A percentile compares a stretch with the other conserved stretches of the same genome.
phyloP scores from a whole-genome alignment of 2,888 invertebrate species.

The Euphydryas editha region DNA sequence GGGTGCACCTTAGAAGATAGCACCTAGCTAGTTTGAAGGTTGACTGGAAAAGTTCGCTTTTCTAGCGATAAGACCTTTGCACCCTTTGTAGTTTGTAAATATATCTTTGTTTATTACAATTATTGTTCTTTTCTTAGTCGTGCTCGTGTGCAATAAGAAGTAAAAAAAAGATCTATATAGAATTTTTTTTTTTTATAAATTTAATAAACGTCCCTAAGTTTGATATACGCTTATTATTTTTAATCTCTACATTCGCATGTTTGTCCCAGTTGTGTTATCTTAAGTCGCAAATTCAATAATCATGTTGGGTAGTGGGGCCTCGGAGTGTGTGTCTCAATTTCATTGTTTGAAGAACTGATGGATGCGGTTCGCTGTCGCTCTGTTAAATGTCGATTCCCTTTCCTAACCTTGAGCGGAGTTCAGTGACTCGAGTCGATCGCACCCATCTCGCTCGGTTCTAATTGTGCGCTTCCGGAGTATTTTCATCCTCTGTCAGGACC shows the following conservation, averaged over 20 bases:
- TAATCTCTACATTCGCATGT: conserved; percentile 35
- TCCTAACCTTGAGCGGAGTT: conserved; percentile 73
- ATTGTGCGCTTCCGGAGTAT: conserved; percentile 72
- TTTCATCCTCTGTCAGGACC: conserved; percentile 64
- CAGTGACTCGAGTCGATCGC: conserved; percentile 63
- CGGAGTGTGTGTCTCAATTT: conserved; percentile 55
- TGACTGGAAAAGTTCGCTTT: too few species aligned
- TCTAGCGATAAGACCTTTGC: too few species aligned
- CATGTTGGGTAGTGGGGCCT: conserved; percentile 41
- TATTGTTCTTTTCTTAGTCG: too few species aligned
- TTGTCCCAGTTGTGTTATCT: conserved; percentile 51
- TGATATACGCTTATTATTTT: conserved; percentile 9
- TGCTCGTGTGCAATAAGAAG: too few species aligned
- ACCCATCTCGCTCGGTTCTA: conserved; percentile 60
- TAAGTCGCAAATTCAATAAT: conserved; percentile 53
- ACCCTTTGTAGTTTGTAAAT: too few species aligned
- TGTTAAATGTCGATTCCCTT: conserved; percentile 50
- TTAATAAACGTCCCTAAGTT: background rate
- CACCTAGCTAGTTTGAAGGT: too few species aligned
- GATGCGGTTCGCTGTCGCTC: conserved; percentile 57
- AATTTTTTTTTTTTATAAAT: background rate
- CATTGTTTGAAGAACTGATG: conserved; percentile 72
- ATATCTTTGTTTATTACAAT: too few species aligned
- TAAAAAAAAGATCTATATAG: too few species aligned
- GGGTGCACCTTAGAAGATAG: too few species aligned